Base-by-base conservation (phyloP, 2,888 invertebrate species). In the Cecidostiba fungosa region DNA sequence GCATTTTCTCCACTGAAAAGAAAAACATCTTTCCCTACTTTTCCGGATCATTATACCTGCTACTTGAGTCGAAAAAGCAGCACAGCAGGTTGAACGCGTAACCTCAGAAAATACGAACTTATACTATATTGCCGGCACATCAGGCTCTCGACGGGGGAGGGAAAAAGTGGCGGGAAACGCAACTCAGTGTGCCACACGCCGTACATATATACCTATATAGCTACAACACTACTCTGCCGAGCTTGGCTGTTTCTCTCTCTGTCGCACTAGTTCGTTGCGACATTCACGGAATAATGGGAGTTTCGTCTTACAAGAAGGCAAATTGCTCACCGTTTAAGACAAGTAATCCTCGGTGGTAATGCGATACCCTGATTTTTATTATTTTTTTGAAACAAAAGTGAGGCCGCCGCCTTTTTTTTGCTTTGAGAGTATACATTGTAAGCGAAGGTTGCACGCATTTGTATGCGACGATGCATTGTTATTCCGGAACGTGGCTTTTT, bases 91-190 rank as follows among this genome's bases (percentile, higher is more conserved):
- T 66, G n/a, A 29, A 66, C 66, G 29, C 70, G 39, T 43, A 43
- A n/a, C 66, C 66, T 39, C 72, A 66, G 23, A 39, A 43, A n/a
- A 23, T 23, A 23, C 43, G 43, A 23, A 72, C 72, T 72, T 50
- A 6, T 26, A 26, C 23, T 23, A 12, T 66, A 26, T 10, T 12
- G 43, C 23, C 26, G 29, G 4, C 72, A 23, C 23, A 3, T 14
- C 26, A 69, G 26, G 66, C 50, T 66, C 78, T 76, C 78, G 79
- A 26, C 36, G 81, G 69, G 66, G 78, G 70, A 73, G 87, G 82
- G 76, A 87, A 85, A 85, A 87, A 87, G 50, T 85, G 83, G 85
- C 85, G 87, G 87, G 85, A 87, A 87, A 85, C 80, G 74, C 78
- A 43, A 36, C 62, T 69, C 77, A 29, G 70, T 36, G 36, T 32